Conservation (phyloP, 2,113 vertebrate genomes). For the Caranx melampygus region DNA sequence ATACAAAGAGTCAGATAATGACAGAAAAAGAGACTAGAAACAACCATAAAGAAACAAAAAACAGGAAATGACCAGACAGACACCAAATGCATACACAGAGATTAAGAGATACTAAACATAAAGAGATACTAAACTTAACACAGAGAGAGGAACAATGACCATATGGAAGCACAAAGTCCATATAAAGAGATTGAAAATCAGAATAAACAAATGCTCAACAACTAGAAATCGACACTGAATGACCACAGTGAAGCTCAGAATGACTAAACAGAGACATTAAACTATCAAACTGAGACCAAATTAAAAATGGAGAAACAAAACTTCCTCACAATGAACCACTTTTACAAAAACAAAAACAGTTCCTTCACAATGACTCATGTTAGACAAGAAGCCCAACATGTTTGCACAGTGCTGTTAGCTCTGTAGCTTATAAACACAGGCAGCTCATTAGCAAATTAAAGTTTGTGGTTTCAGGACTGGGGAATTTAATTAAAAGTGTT, state of each 20-base stretch:
- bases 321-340: too few relatives aligned
- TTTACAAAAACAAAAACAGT: too few relatives aligned
- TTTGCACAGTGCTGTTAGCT: not conserved
- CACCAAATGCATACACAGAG: too few relatives aligned
- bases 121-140: not conserved
- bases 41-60: too few relatives aligned
- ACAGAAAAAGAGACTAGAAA: not conserved
- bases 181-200: not conserved
- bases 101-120: too few relatives aligned
- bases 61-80: too few relatives aligned
- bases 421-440: not conserved
- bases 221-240: too few relatives aligned
- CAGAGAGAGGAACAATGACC: too few relatives aligned
- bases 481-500: not conserved
- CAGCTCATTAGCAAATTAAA: conserved; percentile 12
- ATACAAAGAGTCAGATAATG: not conserved
- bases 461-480: not conserved
- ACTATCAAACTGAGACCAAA: too few relatives aligned
- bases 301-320: too few relatives aligned
- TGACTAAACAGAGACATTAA: not conserved
- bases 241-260: not conserved
- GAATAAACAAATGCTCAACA: too few relatives aligned
- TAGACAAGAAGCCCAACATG: not conserved
- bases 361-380: not conserved
- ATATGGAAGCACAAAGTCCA: too few relatives aligned